These are phyloP conservation scores for Lissonota sp. DNA, from an alignment of 2,888 invertebrate genomes.

Conservation along the genomic window DNA sequence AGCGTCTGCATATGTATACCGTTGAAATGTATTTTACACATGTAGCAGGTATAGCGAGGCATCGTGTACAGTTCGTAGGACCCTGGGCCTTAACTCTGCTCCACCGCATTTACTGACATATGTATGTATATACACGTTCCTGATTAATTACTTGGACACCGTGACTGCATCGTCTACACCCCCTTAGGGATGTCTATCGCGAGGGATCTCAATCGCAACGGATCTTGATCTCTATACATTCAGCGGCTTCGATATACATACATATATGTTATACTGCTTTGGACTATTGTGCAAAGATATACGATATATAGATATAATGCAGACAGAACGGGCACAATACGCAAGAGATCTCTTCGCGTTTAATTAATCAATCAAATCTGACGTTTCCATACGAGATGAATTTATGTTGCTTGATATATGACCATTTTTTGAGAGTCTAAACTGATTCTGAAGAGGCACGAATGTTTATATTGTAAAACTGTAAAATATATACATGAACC, in stretches of 20 bases:
- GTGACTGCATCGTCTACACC: conserved; percentile 67
- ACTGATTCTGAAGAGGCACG: background rate
- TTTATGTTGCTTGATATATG: conserved; percentile 34
- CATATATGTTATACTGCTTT: background rate
- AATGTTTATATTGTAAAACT: background rate
- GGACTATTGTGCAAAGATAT: conserved; percentile 24
- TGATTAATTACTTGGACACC: conserved; percentile 76
- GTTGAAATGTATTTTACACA: background rate
- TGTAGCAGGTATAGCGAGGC: too few relatives aligned
- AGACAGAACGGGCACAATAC: conserved; percentile 18
- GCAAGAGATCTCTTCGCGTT: conserved; percentile 33
- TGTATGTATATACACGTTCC: conserved; percentile 61
- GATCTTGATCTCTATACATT: conserved; percentile 59
- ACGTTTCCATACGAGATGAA: conserved; percentile 35
- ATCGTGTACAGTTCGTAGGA: background rate
- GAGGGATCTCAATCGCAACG: conserved; percentile 64
- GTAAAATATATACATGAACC: background rate
- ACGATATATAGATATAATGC: background rate
- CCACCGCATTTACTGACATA: conserved; percentile 18
- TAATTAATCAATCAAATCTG: conserved; percentile 55
- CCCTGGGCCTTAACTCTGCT: conserved; percentile 28
- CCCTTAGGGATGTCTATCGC: conserved; percentile 61
- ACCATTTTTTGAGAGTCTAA: background rate
- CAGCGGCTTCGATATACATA: conserved; percentile 28
- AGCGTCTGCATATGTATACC: conserved; percentile 1